Percentiles rank a stretch among this genome's conserved stretches.
Evolutionary conservation across 2,888 invertebrate genomes (phyloP).

Genomic region (Drosophila basisetae): DNA sequence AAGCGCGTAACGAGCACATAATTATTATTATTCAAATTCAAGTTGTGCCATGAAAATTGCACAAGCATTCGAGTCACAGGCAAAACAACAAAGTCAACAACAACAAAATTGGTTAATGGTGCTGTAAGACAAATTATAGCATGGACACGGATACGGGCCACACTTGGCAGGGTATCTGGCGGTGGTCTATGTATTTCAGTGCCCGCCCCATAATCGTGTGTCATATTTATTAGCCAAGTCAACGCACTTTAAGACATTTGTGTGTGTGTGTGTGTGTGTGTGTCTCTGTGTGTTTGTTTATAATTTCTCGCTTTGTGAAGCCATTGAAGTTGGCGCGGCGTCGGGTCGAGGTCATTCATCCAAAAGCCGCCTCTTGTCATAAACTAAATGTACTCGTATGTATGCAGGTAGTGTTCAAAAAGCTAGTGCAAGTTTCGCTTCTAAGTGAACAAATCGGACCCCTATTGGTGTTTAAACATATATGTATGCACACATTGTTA

Average conservation of each 20-base stretch:
- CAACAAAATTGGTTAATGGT: constrained; percentile 3
- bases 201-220: constrained; percentile 31
- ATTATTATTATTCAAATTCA: constrained; percentile 49
- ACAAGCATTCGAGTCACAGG: constrained; percentile 23
- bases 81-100: constrained; percentile 3
- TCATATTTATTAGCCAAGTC: constrained; percentile 58
- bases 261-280: not conserved
- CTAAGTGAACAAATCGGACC: not conserved
- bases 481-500: not conserved
- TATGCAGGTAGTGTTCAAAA: not conserved
- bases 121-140: constrained; percentile 27
- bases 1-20: constrained; percentile 39
- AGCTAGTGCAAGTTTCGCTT: not conserved
- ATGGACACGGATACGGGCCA: constrained; percentile 25
- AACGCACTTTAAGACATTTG: constrained; percentile 35
- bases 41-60: constrained; percentile 51
- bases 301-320: constrained; percentile 26
- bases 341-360: constrained; percentile 61
- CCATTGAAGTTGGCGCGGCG: constrained; percentile 42
- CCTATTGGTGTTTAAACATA: constrained; percentile 3
- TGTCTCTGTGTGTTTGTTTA: constrained; percentile 2
- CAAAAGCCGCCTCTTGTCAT: constrained; percentile 10
- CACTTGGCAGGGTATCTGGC: constrained; percentile 20
- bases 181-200: not conserved
- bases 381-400: not conserved